phyloP scores from a whole-genome alignment of 2,113 vertebrate genomes.

The Ochotona curzoniae region DNA sequence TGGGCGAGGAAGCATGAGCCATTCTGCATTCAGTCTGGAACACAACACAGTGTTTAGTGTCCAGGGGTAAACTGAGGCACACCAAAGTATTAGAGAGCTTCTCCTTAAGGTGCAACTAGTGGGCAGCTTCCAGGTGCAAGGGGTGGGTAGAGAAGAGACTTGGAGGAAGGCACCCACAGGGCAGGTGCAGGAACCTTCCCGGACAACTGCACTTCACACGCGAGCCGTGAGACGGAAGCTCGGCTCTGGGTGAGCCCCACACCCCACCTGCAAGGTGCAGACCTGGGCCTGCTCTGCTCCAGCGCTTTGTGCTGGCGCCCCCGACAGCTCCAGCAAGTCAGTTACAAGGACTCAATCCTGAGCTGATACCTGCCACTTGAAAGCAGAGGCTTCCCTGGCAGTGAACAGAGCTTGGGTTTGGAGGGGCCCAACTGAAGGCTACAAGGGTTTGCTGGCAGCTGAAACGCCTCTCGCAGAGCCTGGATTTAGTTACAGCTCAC shows the following conservation, averaged over 20 bases:
- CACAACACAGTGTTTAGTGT: rapidly evolving
- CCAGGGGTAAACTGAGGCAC: neutral
- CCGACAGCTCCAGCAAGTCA: neutral
- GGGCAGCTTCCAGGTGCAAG: no score
- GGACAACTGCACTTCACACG: no score
- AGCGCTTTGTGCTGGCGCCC: neutral
- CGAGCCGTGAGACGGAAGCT: no score
- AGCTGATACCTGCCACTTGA: rapidly evolving
- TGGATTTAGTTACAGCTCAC: conserved; percentile 20
- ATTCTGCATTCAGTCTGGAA: neutral
- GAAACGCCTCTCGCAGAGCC: neutral
- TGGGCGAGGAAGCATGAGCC: neutral
- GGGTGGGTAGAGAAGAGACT: neutral
- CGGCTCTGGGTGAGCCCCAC: neutral
- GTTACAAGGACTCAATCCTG: neutral
- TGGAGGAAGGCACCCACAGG: neutral
- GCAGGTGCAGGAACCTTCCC: neutral
- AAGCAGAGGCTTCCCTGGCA: neutral
- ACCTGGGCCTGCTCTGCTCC: no score
- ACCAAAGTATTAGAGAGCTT: neutral
- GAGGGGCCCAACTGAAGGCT: neutral
- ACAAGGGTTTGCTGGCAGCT: neutral
- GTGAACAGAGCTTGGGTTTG: neutral
- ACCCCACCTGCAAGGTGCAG: neutral
- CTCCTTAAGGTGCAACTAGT: no score